Evolutionary conservation across 30 jellyfish, hydroid and myxozoan species (phyloP), one percentile per base, ranked within the genome.

Genomic region (Aurelia sp.): DNA sequence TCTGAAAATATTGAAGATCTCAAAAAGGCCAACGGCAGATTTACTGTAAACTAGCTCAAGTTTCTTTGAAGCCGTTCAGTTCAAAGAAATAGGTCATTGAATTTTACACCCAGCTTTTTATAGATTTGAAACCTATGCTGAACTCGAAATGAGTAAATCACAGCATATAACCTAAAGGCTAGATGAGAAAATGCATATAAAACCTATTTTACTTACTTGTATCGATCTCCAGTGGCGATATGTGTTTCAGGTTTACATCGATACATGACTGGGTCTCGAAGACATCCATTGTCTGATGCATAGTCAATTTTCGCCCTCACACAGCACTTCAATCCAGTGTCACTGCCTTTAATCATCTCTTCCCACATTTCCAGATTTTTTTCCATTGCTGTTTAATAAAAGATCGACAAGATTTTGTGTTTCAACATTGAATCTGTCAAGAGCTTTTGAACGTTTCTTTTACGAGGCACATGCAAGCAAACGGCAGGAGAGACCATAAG

Each of bases 251-350:
- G 65, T 31, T 95, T 74, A 61, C 97, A 95, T 73, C 99, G 66
- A 72, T 95, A 95, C 71, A 95, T 47, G 41, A 90, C 97, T 21
- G 99, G 99, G 79, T 95, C 99, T 50, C 99, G 83, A 50, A 95
- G 64, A 58, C 99, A 95, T 19, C 99, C 99, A 74, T 95, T 95
- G 72, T 88, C 97, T 13, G 97, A 84, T 20, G 80, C 82, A 73
- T 88, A 90, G 53, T 95, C 99, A 55, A 95, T 80, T 59, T 86
- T 95, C 5, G 93, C 99, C 19, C 99, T 85, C 50, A 95, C 66
- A 80, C 99, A 95, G 64, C 66, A 50, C 60, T 65, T 78, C 61
- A 23, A 78, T 13, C 98, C 98, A 10, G 31, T 52, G 13, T 79
- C 97, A 44, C 93, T 68, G 16, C 97, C 99, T 55, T 74, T 75